Conservation (phyloP, 2,888 invertebrate genomes). For the Tetranychus truncatus region DNA sequence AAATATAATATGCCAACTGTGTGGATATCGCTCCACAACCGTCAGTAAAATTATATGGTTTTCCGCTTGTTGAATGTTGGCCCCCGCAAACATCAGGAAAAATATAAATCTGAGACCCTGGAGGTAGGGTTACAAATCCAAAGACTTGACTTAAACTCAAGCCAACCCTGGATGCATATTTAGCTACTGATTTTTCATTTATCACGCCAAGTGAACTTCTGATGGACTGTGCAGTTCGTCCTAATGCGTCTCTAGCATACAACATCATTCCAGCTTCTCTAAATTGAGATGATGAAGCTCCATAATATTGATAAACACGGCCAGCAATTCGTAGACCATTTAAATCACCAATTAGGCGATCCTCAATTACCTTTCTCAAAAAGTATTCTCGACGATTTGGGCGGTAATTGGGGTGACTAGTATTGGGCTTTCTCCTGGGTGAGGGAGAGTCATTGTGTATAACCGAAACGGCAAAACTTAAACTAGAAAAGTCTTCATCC, state of each 20-base stretch:
- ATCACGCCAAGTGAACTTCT: slow-evolving; percentile 2
- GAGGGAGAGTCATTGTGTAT: neutral
- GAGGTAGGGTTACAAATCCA: no score
- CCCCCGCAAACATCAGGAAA: no score
- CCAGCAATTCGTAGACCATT: slow-evolving; percentile 19
- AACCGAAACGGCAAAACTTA: neutral
- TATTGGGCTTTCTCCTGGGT: neutral
- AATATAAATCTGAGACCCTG: no score
- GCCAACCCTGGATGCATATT: neutral
- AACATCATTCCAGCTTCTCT: slow-evolving; percentile 28
- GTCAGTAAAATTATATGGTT: slow-evolving; percentile 25
- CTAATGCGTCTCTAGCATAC: slow-evolving; percentile 24
- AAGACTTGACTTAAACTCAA: neutral
- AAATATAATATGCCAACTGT: slow-evolving; percentile 20
- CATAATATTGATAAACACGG: slow-evolving; percentile 27
- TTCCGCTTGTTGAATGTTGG: neutral
- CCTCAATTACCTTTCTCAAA: neutral
- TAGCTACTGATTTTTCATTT: neutral
- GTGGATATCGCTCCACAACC: slow-evolving; percentile 25
- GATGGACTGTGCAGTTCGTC: slow-evolving; percentile 23
- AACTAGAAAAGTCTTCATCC: neutral
- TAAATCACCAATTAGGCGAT: slow-evolving; percentile 16
- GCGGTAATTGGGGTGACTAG: neutral
- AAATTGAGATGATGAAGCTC: slow-evolving; percentile 28
- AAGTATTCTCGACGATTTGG: neutral